Evolutionary conservation across 1,140 invertebrate genomes (phyloP).

Genomic region (Diploscapter pachys): DNA sequence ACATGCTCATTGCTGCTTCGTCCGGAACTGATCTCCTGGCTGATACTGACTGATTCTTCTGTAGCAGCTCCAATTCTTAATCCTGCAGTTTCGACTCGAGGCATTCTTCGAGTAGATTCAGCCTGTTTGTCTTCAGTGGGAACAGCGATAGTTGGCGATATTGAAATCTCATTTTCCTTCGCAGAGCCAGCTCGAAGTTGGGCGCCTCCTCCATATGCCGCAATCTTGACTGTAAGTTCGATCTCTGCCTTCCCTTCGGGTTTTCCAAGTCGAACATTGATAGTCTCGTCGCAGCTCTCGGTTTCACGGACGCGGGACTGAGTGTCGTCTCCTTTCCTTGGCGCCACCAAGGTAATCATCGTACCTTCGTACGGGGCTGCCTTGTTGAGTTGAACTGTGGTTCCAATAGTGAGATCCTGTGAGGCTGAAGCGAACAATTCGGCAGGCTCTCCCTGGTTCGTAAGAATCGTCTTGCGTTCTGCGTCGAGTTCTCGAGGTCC

Average conservation of each 20-base stretch:
- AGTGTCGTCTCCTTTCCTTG: slow-evolving; percentile 22
- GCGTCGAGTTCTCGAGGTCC: slow-evolving; percentile 12
- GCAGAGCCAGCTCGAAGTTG: slow-evolving; percentile 33
- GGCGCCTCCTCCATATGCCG: slow-evolving; percentile 35
- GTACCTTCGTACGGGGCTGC: slow-evolving; percentile 6
- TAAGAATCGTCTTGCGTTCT: slow-evolving; percentile 13
- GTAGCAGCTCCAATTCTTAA: no score
- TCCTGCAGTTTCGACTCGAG: no score
- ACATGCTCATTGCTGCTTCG: no score
- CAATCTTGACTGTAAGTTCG: slow-evolving; percentile 34
- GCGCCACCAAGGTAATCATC: slow-evolving; percentile 13
- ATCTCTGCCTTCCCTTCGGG: slow-evolving; percentile 32
- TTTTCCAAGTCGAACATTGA: slow-evolving; percentile 22
- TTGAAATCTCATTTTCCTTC: slow-evolving; percentile 21
- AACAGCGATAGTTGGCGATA: no score
- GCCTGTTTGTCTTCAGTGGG: no score
- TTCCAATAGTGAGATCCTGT: slow-evolving; percentile 15
- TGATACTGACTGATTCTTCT: no score
- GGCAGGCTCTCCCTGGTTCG: slow-evolving; percentile 8
- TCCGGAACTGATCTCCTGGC: no score
- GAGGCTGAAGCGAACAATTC: slow-evolving; percentile 20
- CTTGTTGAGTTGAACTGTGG: slow-evolving; percentile 13
- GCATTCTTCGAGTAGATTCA: no score
- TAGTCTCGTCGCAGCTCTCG: slow-evolving; percentile 20
- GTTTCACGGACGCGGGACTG: slow-evolving; percentile 19